phyloP scores from a whole-genome alignment of 2,113 vertebrate genomes.

The Sylvilagus bachmani region DNA sequence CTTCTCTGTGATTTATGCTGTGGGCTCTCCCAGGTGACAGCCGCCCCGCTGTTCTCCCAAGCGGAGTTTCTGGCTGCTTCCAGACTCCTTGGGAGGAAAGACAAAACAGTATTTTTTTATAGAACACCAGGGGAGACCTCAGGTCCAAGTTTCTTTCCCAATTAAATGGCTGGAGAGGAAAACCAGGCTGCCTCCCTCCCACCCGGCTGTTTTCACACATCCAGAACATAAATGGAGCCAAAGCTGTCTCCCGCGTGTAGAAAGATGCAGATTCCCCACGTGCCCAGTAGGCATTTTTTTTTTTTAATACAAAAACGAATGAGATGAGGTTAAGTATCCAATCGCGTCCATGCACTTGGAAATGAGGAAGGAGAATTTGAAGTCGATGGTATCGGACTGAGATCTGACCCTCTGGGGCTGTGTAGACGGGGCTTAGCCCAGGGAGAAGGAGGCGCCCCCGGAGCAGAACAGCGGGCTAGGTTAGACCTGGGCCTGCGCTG shows the following conservation, averaged over 20 bases:
- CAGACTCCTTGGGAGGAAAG: constrained; percentile 50
- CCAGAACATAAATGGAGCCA: constrained; percentile 15
- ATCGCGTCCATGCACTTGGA: not conserved
- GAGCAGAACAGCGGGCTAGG: not conserved
- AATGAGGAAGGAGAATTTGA: not conserved
- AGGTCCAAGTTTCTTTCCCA: constrained; percentile 65
- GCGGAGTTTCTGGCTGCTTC: constrained; percentile 35
- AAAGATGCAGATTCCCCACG: not conserved
- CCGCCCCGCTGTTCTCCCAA: constrained; percentile 22
- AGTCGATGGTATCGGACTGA: not conserved
- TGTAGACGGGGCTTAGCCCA: not conserved
- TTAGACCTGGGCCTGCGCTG: not conserved
- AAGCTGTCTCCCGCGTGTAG: not conserved
- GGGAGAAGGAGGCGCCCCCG: not conserved
- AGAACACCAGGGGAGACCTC: not conserved
- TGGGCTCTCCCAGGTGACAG: constrained; percentile 30
- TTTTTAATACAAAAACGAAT: not conserved
- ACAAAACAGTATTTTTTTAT: constrained; percentile 37
- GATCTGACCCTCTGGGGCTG: not conserved
- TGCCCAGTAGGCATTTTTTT: not conserved
- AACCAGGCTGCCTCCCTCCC: constrained; percentile 2
- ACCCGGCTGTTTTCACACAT: constrained; percentile 29
- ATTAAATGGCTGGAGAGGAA: constrained; percentile 31
- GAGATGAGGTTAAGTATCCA: not conserved
- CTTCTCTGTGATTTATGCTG: not conserved